Base-by-base conservation (phyloP, 2,113 vertebrate species). In the Hucho hucho region DNA sequence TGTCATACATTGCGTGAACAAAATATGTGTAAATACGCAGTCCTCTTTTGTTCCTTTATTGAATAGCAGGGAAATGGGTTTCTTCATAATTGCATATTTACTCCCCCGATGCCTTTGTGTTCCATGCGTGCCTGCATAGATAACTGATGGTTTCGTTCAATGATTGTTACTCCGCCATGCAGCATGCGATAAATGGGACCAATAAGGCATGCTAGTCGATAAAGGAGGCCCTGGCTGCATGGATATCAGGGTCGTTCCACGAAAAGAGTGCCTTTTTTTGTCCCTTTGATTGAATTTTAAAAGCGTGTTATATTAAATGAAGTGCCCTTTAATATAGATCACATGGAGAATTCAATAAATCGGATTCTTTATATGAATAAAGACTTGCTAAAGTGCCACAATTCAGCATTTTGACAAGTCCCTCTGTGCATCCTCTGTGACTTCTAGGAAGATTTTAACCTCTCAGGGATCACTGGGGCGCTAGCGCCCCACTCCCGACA, bases 141-240 rank as follows among this genome's bases (percentile, higher is more conserved):
- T 91, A 91, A 87, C 84, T 75, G 81, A 81, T 85, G 87, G 84
- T 87, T 84, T 81, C 75, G 77, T 70, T 71, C 83, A 82, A 74
- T 72, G 73, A 18, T 43, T 58, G 66, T 83, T 83, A 79, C 82
- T 87, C 70, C 74, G 49, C 49, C 49, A 53, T 75, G 49, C 65
- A 81, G 87, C 78, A 79, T 82, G 80, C 75, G 70, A 77, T 74
- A 81, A 85, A 72, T 85, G 69, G 83, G 87, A 75, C 77, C 80
- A 90, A 89, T 89, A 89, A 88, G 87, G 84, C 81, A 80, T 84
- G 84, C 82, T 83, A 87, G 86, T 88, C 82, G 81, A 80, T 83
- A 72, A 86, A 25, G 74, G 75, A 86, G 79, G 82, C 74, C 25
- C 70, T 72, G 66, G 58, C 56, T 72, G 59, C 43, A 64, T 46